These are phyloP conservation scores for Capreolus pygargus DNA, from an alignment of 2,113 vertebrate genomes.

Conservation along the genomic window DNA sequence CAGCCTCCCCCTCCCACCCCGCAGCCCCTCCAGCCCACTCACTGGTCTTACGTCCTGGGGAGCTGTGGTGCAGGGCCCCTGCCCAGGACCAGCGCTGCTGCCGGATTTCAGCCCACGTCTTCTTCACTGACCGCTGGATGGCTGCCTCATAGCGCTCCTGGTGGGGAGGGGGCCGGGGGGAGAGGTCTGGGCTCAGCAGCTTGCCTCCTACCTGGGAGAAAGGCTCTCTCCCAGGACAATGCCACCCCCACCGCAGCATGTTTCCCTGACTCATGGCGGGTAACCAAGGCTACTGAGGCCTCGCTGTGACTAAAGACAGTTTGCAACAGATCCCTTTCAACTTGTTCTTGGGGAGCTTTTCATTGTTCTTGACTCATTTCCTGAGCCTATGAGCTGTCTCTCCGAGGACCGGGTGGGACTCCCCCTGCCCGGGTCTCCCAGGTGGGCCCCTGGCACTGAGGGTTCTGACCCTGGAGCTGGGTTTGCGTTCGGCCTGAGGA, in stretches of 20 bases:
- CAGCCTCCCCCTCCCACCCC: background rate
- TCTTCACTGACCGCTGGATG: conserved; percentile 93
- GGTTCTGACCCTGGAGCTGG: background rate
- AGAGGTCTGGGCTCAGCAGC: background rate
- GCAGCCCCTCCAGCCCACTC: conserved; percentile 72
- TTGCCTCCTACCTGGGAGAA: background rate
- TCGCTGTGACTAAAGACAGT: conserved; percentile 10
- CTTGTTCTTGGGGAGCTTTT: conserved; percentile 33
- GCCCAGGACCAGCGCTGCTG: conserved; percentile 98
- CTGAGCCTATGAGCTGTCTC: conserved; percentile 43
- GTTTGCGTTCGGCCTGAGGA: background rate
- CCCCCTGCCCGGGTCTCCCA: background rate
- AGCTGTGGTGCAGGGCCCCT: conserved; percentile 89
- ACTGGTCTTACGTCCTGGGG: conserved; percentile 89
- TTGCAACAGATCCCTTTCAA: background rate
- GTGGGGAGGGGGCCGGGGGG: background rate
- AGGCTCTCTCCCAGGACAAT: accelerated
- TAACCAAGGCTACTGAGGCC: conserved; percentile 28
- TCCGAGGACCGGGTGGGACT: conserved; percentile 16
- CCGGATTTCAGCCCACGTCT: conserved; percentile 97
- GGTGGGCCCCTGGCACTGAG: background rate
- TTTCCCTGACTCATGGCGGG: conserved; percentile 26
- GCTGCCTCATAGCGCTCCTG: conserved; percentile 97
- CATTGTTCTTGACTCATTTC: conserved; percentile 68
- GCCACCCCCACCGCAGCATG: background rate